Percentiles rank a stretch among this genome's conserved stretches.
Conservation (phyloP, 1,140 invertebrate species). For the Cydia splendana region DNA sequence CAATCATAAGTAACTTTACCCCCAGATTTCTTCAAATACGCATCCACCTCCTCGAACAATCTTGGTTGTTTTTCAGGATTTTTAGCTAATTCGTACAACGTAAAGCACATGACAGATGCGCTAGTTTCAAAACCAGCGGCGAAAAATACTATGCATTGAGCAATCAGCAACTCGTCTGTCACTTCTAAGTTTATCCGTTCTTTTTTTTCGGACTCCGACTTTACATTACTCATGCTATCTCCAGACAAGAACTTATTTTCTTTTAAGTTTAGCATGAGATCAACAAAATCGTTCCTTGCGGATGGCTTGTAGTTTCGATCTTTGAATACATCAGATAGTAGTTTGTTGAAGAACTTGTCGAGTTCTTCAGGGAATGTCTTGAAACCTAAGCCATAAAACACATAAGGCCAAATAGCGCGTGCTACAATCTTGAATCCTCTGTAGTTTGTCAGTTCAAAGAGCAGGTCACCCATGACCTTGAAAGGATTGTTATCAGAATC, state of each 20-base stretch:
- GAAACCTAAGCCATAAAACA: slow-evolving; percentile 49
- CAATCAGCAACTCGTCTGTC: slow-evolving; percentile 56
- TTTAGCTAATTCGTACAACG: slow-evolving; percentile 80
- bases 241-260: slow-evolving; percentile 43
- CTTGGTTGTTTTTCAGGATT: slow-evolving; percentile 81
- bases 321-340: slow-evolving; percentile 48
- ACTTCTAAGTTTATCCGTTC: slow-evolving; percentile 38
- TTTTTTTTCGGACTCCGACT: slow-evolving; percentile 36
- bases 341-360: slow-evolving; percentile 43
- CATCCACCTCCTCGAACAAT: slow-evolving; percentile 79
- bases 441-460: slow-evolving; percentile 43
- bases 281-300: slow-evolving; percentile 52
- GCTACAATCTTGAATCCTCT: slow-evolving; percentile 36
- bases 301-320: slow-evolving; percentile 43
- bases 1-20: slow-evolving; percentile 66
- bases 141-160: slow-evolving; percentile 53
- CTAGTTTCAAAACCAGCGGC: slow-evolving; percentile 68
- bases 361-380: slow-evolving; percentile 40
- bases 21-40: slow-evolving; percentile 56
- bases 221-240: slow-evolving; percentile 41
- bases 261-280: slow-evolving; percentile 46
- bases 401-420: slow-evolving; percentile 48
- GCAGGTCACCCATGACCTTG: slow-evolving; percentile 65
- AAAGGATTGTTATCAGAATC: slow-evolving; percentile 70
- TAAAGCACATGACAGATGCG: slow-evolving; percentile 77